phyloP scores from a whole-genome alignment of 2,797 vertebrate genomes.

The Falco novaeseelandiae region DNA sequence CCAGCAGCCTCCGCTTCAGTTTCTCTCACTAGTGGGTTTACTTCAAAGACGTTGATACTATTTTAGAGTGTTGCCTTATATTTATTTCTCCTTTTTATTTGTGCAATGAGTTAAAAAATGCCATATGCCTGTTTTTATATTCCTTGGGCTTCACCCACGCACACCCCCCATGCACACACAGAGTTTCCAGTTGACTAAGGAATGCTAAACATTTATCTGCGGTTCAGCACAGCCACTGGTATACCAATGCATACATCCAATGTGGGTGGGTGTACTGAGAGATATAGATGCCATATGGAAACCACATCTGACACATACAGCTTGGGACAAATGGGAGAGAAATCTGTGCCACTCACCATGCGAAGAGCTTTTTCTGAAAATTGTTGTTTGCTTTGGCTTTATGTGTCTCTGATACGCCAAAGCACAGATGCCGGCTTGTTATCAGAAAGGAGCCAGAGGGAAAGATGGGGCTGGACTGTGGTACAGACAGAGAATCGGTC shows the following conservation, averaged over 20 bases:
- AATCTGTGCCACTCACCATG: slow-evolving; percentile 16
- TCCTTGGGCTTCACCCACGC: slow-evolving; percentile 52
- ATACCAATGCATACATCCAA: slow-evolving; percentile 40
- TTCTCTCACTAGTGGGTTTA: slow-evolving; percentile 21
- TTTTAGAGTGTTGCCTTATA: slow-evolving; percentile 35
- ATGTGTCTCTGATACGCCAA: neutral
- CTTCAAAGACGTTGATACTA: neutral
- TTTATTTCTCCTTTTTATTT: slow-evolving; percentile 61
- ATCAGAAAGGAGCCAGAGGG: neutral
- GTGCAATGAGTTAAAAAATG: slow-evolving; percentile 57
- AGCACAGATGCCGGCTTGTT: neutral
- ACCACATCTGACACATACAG: slow-evolving; percentile 54
- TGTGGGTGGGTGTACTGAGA: slow-evolving; percentile 43
- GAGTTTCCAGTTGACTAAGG: slow-evolving; percentile 51
- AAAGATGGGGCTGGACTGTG: neutral
- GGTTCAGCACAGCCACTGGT: slow-evolving; percentile 20
- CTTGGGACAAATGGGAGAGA: slow-evolving; percentile 57
- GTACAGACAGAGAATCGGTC: neutral
- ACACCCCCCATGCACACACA: slow-evolving; percentile 1
- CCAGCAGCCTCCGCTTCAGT: neutral
- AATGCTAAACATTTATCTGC: slow-evolving; percentile 67
- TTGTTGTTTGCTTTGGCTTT: neutral
- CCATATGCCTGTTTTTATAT: slow-evolving; percentile 71
- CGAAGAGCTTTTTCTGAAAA: slow-evolving; percentile 32
- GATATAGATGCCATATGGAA: slow-evolving; percentile 62